Conservation (phyloP, 2,888 invertebrate genomes). For the Campopleginae sp. region DNA sequence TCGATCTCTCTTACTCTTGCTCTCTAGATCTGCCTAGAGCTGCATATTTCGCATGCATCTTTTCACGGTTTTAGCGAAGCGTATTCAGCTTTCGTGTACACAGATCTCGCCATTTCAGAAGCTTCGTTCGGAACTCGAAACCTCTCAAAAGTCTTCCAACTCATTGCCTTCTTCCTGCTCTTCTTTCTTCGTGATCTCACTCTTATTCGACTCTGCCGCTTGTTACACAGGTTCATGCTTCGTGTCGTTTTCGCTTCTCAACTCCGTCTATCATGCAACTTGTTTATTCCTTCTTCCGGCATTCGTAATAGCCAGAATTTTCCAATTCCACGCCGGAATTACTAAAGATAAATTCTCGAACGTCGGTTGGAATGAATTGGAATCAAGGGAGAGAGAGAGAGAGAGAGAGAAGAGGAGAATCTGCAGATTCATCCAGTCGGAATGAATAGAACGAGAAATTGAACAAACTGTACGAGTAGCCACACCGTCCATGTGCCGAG, state of each 20-base stretch:
- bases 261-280: slow-evolving; percentile 33
- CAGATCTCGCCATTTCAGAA: slow-evolving; percentile 28
- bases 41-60: slow-evolving; percentile 13
- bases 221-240: slow-evolving; percentile 25
- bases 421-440: slow-evolving; percentile 17
- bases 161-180: slow-evolving; percentile 35
- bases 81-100: slow-evolving; percentile 48
- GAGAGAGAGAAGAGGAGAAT: background rate
- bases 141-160: slow-evolving; percentile 44
- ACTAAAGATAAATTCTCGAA: slow-evolving; percentile 48
- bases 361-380: slow-evolving; percentile 43
- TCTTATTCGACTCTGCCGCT: background rate
- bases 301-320: slow-evolving; percentile 48
- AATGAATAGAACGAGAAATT: slow-evolving; percentile 52
- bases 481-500: slow-evolving; percentile 1
- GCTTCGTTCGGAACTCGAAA: slow-evolving; percentile 42
- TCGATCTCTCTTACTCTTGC: background rate
- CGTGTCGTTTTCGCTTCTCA: background rate
- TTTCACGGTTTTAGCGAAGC: slow-evolving; percentile 36
- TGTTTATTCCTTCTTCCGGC: slow-evolving; percentile 30
- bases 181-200: slow-evolving; percentile 10
- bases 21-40: background rate
- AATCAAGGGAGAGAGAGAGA: slow-evolving; percentile 14
- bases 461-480: slow-evolving; percentile 1
- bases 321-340: slow-evolving; percentile 51